phyloP scores from a whole-genome alignment of 1,140 invertebrate genomes.

The Steinernema khuongi region DNA sequence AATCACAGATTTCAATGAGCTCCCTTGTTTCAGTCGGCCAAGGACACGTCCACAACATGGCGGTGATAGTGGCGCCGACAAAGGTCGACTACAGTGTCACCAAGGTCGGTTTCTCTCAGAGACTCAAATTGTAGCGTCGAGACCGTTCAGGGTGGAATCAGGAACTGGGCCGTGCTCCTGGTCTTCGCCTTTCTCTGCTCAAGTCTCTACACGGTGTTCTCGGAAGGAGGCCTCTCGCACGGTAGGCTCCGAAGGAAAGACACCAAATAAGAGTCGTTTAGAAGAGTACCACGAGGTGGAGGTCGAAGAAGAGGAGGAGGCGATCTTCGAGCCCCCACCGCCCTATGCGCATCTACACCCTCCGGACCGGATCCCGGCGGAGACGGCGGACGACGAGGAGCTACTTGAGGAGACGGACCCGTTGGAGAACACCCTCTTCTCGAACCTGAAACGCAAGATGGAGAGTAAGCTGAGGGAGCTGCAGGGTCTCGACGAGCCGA shows the following conservation, averaged over 20 bases:
- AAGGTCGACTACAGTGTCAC: constrained; percentile 45
- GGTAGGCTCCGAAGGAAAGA: constrained; percentile 23
- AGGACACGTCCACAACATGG: constrained; percentile 50
- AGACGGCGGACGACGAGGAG: constrained; percentile 22
- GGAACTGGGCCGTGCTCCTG: constrained; percentile 42
- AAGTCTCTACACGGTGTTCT: constrained; percentile 48
- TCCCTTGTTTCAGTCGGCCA: constrained; percentile 25
- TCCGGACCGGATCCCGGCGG: constrained; percentile 24
- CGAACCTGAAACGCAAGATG: background rate
- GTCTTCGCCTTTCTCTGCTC: constrained; percentile 50
- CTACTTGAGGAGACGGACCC: background rate
- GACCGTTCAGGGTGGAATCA: constrained; percentile 43
- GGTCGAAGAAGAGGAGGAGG: constrained; percentile 32
- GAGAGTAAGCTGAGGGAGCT: background rate
- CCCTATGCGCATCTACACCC: constrained; percentile 23
- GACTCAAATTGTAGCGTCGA: background rate
- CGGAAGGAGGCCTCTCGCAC: constrained; percentile 38
- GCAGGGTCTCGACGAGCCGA: constrained; percentile 17
- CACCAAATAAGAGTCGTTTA: constrained; percentile 8
- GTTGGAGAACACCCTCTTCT: constrained; percentile 1
- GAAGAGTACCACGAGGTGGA: no score
- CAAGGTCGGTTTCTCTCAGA: constrained; percentile 32
- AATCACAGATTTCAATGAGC: background rate
- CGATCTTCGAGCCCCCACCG: constrained; percentile 27
- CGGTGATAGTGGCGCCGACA: constrained; percentile 45